Evolutionary conservation across 2,888 invertebrate genomes (phyloP), one percentile per base, ranked within the genome.

Genomic region (Drosophila fungiperda): DNA sequence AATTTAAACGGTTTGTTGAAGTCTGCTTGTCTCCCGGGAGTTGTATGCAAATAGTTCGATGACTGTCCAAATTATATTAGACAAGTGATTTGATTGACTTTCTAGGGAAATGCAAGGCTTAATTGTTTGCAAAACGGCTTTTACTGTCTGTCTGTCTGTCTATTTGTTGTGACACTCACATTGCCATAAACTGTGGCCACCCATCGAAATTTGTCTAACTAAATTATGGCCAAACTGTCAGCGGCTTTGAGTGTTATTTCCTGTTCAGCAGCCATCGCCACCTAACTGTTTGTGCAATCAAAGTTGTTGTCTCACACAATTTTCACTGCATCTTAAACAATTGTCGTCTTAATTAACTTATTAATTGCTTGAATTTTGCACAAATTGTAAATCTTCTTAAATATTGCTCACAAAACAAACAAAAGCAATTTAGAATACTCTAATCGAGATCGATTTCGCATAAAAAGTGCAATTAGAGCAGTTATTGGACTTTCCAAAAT

Each of bases 171-270:
- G 54, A 53, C 65, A 54, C 42, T 55, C 26, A 49, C 57, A 38
- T 64, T 35, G 57, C 26, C 69, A 62, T 32, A 40, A 54, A 32
- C 50, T 59, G 69, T 60, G 63, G 72, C 71, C 59, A 64, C 36
- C 61, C 64, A 74, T 68, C 81, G 38, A 74, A 54, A 78, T 64
- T 68, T 75, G 75, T 59, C 66, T 62, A 76, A 63, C 23, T 50
- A 66, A 76, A 71, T 76, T 71, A 71, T 63, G 59, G 50, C 50
- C 66, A 33, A 45, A 42, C 48, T 54, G 40, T 48, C 54, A 48
- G 20, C n/a, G 48, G 33, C 53, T 40, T 26, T 15, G 20, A 38
- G 59, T 55, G 23, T 36, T 35, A 35, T 26, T 57, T 70, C 70
- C 69, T 65, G 73, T 54, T 57, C 8, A 40, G 7, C 45, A 36